phyloP scores from a whole-genome alignment of 1,140 invertebrate species.

The Drosophila bocqueti region DNA sequence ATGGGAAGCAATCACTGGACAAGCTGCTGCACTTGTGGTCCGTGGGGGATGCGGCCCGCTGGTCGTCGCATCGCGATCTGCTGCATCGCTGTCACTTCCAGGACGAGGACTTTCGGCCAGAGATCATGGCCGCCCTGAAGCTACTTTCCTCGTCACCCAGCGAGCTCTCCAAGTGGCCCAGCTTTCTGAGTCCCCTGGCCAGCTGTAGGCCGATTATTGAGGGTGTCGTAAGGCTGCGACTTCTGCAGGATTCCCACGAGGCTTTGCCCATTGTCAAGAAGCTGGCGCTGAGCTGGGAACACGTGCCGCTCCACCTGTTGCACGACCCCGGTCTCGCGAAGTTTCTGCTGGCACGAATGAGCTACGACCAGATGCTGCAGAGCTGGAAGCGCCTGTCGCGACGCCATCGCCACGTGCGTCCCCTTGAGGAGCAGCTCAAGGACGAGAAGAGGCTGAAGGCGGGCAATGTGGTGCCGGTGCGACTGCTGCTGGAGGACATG shows the following conservation, averaged over 20 bases:
- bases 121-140: slow-evolving; percentile 45
- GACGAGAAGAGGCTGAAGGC: slow-evolving; percentile 51
- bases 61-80: slow-evolving; percentile 52
- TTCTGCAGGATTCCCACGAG: slow-evolving; percentile 5
- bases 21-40: slow-evolving; percentile 63
- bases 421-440: slow-evolving; percentile 23
- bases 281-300: slow-evolving; percentile 45
- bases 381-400: slow-evolving; percentile 45
- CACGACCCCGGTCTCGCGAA: slow-evolving; percentile 24
- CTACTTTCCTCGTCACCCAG: slow-evolving; percentile 27
- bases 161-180: slow-evolving; percentile 49
- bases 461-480: slow-evolving; percentile 59
- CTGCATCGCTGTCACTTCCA: slow-evolving; percentile 60
- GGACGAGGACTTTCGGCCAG: slow-evolving; percentile 22
- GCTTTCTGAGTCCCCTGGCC: slow-evolving; percentile 31
- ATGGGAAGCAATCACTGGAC: slow-evolving; percentile 52
- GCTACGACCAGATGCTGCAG: slow-evolving; percentile 61
- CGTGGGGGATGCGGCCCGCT: slow-evolving; percentile 14
- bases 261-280: slow-evolving; percentile 57
- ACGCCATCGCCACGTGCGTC: background rate
- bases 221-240: slow-evolving; percentile 54
- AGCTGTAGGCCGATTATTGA: slow-evolving; percentile 30
- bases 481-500: slow-evolving; percentile 53
- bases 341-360: slow-evolving; percentile 58
- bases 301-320: slow-evolving; percentile 61